These are phyloP conservation scores for Scaptodrosophila lebanonensis DNA, from an alignment of 1,140 invertebrate species.

Conservation along the genomic window DNA sequence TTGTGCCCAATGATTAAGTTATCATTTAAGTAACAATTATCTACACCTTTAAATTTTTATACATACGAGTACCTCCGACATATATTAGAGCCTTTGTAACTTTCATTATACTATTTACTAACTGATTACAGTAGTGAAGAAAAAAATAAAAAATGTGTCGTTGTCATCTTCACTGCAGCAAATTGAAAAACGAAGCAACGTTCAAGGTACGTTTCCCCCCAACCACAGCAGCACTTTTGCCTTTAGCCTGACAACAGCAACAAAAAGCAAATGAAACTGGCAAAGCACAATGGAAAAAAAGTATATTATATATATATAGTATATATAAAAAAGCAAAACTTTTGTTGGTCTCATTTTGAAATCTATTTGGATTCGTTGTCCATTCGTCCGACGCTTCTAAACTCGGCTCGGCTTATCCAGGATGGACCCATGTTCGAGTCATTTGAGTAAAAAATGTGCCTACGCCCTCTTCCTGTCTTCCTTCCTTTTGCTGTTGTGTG, in stretches of 20 bases:
- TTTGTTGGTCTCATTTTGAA: slow-evolving; percentile 19
- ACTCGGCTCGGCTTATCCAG: slow-evolving; percentile 27
- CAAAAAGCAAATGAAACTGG: slow-evolving; percentile 20
- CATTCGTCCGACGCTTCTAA: too few species aligned
- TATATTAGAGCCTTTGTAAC: slow-evolving; percentile 16
- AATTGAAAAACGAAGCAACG: slow-evolving; percentile 25
- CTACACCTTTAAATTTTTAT: too few species aligned
- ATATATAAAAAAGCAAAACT: too few species aligned
- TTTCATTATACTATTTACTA: slow-evolving; percentile 18
- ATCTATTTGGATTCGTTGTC: slow-evolving; percentile 25
- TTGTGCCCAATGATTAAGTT: too few species aligned
- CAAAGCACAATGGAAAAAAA: slow-evolving; percentile 29
- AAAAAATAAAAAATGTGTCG: too few species aligned
- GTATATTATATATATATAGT: too few species aligned
- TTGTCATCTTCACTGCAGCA: slow-evolving; percentile 12
- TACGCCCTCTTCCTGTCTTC: slow-evolving; percentile 31
- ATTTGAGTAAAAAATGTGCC: slow-evolving; percentile 34
- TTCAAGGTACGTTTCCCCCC: background rate
- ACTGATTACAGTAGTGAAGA: slow-evolving; percentile 24
- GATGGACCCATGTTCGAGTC: too few species aligned
- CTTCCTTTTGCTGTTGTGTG: too few species aligned
- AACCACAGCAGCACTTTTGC: background rate
- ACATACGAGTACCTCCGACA: too few species aligned
- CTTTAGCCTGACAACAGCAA: slow-evolving; percentile 24
- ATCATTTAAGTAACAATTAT: too few species aligned